Percentiles rank a stretch among this genome's conserved stretches.
phyloP scores from a whole-genome alignment of 64 coral and sea anemone species.

The Montipora cactus region DNA sequence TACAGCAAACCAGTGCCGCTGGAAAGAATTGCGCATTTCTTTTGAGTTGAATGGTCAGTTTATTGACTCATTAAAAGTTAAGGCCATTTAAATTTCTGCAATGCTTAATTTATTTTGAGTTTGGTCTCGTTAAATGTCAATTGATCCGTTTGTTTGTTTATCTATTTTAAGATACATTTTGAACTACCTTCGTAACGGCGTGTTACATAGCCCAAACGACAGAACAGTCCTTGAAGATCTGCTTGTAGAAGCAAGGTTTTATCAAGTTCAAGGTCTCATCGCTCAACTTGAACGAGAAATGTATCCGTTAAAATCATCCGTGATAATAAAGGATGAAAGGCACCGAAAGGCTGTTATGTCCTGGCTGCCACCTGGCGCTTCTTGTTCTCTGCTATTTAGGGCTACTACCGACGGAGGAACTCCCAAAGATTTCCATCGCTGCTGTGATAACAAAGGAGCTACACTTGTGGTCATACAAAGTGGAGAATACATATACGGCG shows the following conservation, averaged over 20 bases:
- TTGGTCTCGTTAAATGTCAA: no score
- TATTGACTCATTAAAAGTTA: no score
- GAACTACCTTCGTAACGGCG: background rate
- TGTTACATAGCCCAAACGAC: background rate
- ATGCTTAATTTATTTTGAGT: no score
- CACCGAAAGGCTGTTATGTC: background rate
- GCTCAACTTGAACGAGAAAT: background rate
- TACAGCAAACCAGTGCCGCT: no score
- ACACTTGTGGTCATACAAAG: slow-evolving; percentile 5
- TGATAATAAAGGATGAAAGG: background rate
- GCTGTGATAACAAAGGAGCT: slow-evolving; percentile 5
- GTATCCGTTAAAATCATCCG: background rate
- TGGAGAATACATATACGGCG: background rate
- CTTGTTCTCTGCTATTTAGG: background rate
- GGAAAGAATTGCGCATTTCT: no score
- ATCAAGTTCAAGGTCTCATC: background rate
- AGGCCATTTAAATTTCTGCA: no score
- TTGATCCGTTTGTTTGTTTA: background rate
- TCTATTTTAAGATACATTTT: background rate
- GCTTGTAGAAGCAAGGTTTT: background rate
- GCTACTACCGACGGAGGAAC: background rate
- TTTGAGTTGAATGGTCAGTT: no score
- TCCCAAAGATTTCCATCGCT: background rate
- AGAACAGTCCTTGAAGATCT: background rate
- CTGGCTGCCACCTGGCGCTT: background rate